These are phyloP conservation scores for Sinella curviseta DNA, from an alignment of 1,140 invertebrate species.

Conservation along the genomic window DNA sequence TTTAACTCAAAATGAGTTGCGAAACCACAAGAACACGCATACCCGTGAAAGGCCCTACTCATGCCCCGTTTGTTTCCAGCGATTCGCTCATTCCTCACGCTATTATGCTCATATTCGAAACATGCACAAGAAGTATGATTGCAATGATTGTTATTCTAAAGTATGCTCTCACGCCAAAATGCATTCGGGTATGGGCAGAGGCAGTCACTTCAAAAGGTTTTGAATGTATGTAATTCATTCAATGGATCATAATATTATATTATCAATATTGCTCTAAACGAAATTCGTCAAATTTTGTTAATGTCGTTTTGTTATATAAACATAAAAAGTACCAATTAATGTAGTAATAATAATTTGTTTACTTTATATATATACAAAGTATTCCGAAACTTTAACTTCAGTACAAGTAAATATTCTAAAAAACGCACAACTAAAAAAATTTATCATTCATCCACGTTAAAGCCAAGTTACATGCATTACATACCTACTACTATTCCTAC, in stretches of 20 bases:
- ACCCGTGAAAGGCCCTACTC: constrained; percentile 18
- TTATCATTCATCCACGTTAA: no score
- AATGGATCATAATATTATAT: neutral
- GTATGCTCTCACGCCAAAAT: neutral
- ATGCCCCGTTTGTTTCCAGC: constrained; percentile 4
- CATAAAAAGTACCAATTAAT: neutral
- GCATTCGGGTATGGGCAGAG: no score
- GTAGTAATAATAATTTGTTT: neutral
- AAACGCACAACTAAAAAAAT: no score
- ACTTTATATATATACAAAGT: neutral
- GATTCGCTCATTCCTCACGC: constrained; percentile 28
- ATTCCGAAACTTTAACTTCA: no score
- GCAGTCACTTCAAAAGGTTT: neutral
- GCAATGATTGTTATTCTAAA: constrained; percentile 6
- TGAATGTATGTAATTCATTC: neutral
- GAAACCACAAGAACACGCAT: constrained; percentile 27
- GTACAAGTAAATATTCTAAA: no score
- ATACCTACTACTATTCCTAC: no score
- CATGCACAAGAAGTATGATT: constrained; percentile 24
- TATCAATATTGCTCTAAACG: neutral
- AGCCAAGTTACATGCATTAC: no score
- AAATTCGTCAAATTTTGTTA: neutral
- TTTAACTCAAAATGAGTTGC: constrained; percentile 23
- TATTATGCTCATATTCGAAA: constrained; percentile 28
- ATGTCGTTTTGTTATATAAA: neutral